These are phyloP conservation scores for Laothoe populi DNA, from an alignment of 2,888 invertebrate species.

Conservation along the genomic window DNA sequence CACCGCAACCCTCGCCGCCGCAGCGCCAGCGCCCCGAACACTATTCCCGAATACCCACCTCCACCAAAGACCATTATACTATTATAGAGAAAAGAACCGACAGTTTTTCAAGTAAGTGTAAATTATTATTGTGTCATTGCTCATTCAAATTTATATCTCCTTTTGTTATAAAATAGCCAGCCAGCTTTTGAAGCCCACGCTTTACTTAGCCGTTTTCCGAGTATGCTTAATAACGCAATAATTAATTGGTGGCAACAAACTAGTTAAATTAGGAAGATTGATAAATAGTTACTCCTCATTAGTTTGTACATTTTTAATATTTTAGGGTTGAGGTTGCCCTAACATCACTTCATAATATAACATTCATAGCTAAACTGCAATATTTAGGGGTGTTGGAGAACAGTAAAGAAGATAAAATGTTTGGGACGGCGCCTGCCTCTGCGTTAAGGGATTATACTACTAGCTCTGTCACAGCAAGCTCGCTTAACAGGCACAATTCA, in stretches of 20 bases:
- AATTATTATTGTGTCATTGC: not conserved
- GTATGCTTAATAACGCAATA: not conserved
- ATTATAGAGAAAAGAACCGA: constrained; percentile 63
- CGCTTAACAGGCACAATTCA: constrained; percentile 78
- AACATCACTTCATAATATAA: constrained; percentile 9
- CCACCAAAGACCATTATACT: constrained; percentile 63
- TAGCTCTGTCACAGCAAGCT: constrained; percentile 55
- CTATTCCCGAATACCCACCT: constrained; percentile 69
- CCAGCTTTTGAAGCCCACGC: not conserved
- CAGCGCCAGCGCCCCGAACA: constrained; percentile 65
- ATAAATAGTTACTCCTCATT: not conserved
- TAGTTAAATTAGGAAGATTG: not conserved
- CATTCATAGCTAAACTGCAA: constrained; percentile 24
- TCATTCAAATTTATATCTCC: not conserved
- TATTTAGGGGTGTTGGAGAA: constrained; percentile 62
- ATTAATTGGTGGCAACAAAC: not conserved
- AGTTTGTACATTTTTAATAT: not conserved
- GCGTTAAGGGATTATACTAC: constrained; percentile 64
- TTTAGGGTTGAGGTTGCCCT: not conserved
- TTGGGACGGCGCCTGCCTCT: constrained; percentile 51
- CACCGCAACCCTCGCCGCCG: constrained; percentile 67
- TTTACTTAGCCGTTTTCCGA: not conserved
- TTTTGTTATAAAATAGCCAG: not conserved
- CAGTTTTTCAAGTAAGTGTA: constrained; percentile 53
- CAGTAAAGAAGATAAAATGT: constrained; percentile 65